Base-by-base conservation (phyloP, 1,140 invertebrate genomes). In the Brachionus rubens region DNA sequence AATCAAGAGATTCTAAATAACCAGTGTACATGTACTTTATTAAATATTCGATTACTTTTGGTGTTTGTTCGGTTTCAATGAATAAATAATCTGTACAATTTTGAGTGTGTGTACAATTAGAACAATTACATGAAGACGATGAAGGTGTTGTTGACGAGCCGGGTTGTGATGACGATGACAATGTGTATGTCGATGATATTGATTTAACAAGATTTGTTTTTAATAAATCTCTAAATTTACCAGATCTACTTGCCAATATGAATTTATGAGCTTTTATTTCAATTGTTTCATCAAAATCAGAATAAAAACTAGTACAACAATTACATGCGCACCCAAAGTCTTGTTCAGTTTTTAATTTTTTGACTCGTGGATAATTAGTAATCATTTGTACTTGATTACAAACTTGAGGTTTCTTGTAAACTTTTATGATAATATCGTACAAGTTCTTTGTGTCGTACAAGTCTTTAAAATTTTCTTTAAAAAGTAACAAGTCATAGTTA, bases 241-340 rank as follows among this genome's bases (percentile, higher is more conserved):
- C 68, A n/a, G 68, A 72, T 9, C 68, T 3, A 48, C 30, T 40
- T 36, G 68, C 68, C 24, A 72, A 14, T 6, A 72, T 26, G 12
- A 72, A 72, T 40, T 72, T 72, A 24, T 72, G 68, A 33, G 68
- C 46, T 28, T 54, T 72, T 21, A 72, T 72, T 36, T 72, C 68
- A 0, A 72, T n/a, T 4, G 30, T 36, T 30, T 72, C 68, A n/a
- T 72, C 68, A 16, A 26, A 33, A 36, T 72, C 30, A 14, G 68
- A 16, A n/a, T 33, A 72, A 54, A 72, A 72, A 16, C 6, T 72
- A 14, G 28, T 33, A n/a, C 65, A 47, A 28, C 65, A 48, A 40
- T 33, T 46, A 19, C 43, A 70, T 19, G 21, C 6, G n/a, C 43
- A 70, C 9, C n/a, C 28, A 1, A 47, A 16, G n/a, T 70, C 30